Evolutionary conservation across 2,797 vertebrate genomes (phyloP), one percentile per base, ranked within the genome.

Genomic region (Carapus acus): DNA sequence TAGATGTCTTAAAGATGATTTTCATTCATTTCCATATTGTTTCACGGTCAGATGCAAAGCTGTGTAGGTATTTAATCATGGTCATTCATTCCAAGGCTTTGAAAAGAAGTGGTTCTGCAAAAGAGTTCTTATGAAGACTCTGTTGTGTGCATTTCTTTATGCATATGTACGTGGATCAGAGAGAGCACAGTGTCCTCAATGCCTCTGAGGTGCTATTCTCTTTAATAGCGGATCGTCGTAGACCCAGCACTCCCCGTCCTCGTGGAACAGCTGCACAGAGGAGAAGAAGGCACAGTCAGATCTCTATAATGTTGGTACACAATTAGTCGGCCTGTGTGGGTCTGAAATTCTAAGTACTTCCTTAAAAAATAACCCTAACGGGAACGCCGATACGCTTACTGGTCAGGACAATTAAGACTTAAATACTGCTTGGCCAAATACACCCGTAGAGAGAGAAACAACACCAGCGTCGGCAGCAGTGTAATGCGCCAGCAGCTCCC

Each of bases 161-260:
- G 77, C 70, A 69, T 73, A 52, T 50, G 38, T 60, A 38, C 51
- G 54, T 23, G 62, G 50, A 7, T 62, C 48, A 23, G 54, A 50
- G 62, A 31, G 65, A 27, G 54, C 11, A 55, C 3, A 2, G 39
- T 73, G 72, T 56, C 29, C 78, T 91, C 83, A 96, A 54, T 90
- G 90, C 80, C 90, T 91, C 69, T 82, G 86, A 65, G 91, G 89
- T 68, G 82, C 86, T 22, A 91, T 84, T 83, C 95, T 90, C 79
- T 97, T 98, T 83, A 99, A 62, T 54, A 99, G 90, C 2, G 96
- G 96, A 71, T 98, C 93, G 0, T 99, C 96, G 1, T 97, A 99
- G 49, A 98, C 91, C 96, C 96, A 98, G 83, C 93, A 97, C 76
- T 98, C 96, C 13, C 96, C 96, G 2, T 99, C 96, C 82, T 99